A percentile compares a stretch with the other conserved stretches of the same genome.
Evolutionary conservation across 1,140 invertebrate genomes (phyloP).

Genomic region (Heterodera carotae): DNA sequence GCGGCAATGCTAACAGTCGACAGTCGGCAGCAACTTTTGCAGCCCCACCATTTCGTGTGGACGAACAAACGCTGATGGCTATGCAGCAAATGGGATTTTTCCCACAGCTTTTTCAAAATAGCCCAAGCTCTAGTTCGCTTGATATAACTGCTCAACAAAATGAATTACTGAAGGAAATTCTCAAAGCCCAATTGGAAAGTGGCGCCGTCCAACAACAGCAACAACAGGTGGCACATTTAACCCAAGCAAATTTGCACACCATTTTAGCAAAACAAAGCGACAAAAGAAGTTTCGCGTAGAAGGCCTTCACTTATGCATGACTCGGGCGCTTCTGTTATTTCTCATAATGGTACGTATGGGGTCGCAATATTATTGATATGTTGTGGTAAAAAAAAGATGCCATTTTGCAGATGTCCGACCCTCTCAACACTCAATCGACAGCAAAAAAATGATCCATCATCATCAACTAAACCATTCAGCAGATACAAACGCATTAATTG

Average conservation of each 20-base stretch:
- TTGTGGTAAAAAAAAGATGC: not conserved
- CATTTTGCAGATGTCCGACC: not conserved
- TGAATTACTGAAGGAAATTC: not conserved
- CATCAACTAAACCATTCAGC: not conserved
- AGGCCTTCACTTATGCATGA: conserved; percentile 7
- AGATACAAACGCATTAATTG: not conserved
- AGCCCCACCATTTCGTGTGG: not conserved
- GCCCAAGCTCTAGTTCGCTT: not conserved
- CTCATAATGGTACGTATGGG: not conserved
- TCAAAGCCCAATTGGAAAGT: not conserved
- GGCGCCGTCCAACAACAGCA: not conserved
- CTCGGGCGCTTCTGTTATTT: not conserved
- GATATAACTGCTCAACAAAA: not conserved
- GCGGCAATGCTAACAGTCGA: not conserved
- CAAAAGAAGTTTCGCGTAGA: not conserved
- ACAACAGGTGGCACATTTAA: not conserved
- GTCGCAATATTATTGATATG: no score
- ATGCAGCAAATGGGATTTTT: conserved; percentile 11
- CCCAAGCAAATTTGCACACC: not conserved
- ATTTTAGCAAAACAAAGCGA: not conserved
- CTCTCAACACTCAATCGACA: not conserved
- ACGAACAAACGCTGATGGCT: conserved; percentile 1
- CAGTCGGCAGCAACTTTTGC: not conserved
- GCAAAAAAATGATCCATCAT: not conserved
- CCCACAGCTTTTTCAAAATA: conserved; percentile 4